phyloP scores from a whole-genome alignment of 2,113 vertebrate genomes.

The Apodemus speciosus region DNA sequence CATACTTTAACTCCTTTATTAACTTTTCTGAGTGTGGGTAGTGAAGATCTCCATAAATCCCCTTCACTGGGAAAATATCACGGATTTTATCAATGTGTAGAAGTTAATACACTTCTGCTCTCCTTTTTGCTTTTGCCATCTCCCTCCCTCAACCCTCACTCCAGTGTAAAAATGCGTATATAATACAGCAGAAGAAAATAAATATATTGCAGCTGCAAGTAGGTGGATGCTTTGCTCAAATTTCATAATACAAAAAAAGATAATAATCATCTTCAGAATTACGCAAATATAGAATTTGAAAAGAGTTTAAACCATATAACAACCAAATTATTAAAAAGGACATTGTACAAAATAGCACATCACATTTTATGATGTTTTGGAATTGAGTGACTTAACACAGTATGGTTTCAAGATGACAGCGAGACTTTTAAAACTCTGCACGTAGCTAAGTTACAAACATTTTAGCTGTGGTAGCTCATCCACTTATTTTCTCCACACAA shows the following conservation, averaged over 20 bases:
- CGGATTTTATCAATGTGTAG: not conserved
- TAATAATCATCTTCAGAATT: not conserved
- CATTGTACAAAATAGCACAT: not conserved
- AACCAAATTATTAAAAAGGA: not conserved
- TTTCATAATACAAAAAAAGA: not conserved
- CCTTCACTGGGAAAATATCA: not conserved
- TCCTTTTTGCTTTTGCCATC: not conserved
- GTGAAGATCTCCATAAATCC: not conserved
- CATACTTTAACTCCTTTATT: not conserved
- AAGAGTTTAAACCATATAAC: not conserved
- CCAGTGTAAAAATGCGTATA: not conserved
- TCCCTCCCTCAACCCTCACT: not conserved
- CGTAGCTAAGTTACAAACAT: not conserved
- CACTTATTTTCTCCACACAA: not conserved
- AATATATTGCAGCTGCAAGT: not conserved
- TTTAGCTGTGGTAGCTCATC: not conserved
- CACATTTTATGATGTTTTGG: not conserved
- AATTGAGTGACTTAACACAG: not conserved
- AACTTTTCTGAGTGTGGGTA: not conserved
- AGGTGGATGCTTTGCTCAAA: not conserved
- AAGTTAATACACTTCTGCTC: not conserved
- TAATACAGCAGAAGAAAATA: not conserved
- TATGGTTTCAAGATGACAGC: not conserved
- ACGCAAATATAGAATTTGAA: not conserved
- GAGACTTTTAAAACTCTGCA: constrained; percentile 9